These are phyloP conservation scores for Athrips mouffetella DNA, from an alignment of 2,888 invertebrate species.

Conservation along the genomic window DNA sequence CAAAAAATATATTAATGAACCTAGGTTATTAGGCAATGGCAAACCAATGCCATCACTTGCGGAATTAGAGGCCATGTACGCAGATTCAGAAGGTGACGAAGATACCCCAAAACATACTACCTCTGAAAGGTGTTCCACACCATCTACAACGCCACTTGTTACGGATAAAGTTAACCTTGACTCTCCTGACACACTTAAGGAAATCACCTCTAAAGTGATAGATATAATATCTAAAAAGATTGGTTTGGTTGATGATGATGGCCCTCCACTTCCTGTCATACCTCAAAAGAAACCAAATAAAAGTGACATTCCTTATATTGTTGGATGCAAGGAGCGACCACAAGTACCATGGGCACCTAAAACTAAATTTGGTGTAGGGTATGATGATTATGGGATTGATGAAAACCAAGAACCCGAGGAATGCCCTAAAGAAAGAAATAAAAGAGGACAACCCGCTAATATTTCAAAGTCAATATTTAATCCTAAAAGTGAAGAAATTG, in stretches of 20 bases:
- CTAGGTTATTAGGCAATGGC: constrained; percentile 32
- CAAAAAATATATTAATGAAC: background rate
- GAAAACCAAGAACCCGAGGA: constrained; percentile 13
- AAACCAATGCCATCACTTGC: constrained; percentile 40
- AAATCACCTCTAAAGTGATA: constrained; percentile 25
- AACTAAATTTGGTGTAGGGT: constrained; percentile 30
- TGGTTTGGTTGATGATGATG: constrained; percentile 19
- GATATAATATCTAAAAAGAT: constrained; percentile 23
- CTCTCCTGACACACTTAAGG: constrained; percentile 25
- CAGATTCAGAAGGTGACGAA: constrained; percentile 33
- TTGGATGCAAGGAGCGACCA: constrained; percentile 35
- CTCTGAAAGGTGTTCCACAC: constrained; percentile 12
- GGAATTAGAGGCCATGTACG: constrained; percentile 41
- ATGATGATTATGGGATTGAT: constrained; percentile 33
- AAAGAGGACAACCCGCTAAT: constrained; percentile 24
- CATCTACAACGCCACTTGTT: background rate
- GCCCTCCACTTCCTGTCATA: constrained; percentile 27
- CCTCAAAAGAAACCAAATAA: constrained; percentile 35
- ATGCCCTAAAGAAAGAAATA: constrained; percentile 24
- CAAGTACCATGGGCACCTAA: constrained; percentile 26
- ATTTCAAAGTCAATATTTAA: constrained; percentile 41
- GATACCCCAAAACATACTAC: constrained; percentile 14
- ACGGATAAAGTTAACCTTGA: constrained; percentile 15
- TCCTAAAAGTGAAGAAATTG: constrained; percentile 35
- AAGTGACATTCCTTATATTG: constrained; percentile 35